A percentile compares a stretch with the other conserved stretches of the same genome.
Evolutionary conservation across 2,797 vertebrate species (phyloP).

Genomic region (Rallus crepitans): DNA sequence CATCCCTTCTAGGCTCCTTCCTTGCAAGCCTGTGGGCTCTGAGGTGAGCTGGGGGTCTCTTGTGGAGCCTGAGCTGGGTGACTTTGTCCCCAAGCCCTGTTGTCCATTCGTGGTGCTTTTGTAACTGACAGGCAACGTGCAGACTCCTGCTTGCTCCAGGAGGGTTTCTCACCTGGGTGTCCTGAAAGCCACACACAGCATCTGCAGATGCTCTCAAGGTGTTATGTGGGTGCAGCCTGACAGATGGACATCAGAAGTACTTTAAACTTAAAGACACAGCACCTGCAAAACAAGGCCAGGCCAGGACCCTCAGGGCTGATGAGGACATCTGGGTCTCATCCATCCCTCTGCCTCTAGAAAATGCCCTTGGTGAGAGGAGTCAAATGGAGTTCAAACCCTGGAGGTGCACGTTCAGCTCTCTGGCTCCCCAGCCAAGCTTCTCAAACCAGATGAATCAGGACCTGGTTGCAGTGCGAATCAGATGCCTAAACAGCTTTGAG

Average conservation of each 20-base stretch:
- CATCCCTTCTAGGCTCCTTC: neutral
- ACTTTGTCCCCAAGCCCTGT: neutral
- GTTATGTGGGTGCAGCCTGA: accelerated
- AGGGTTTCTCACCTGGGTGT: neutral
- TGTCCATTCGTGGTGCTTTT: neutral
- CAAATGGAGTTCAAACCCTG: neutral
- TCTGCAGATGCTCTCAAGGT: accelerated
- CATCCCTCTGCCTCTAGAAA: neutral
- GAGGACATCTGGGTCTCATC: neutral
- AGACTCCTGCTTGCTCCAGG: neutral
- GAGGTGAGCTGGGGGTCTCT: neutral
- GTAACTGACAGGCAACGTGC: neutral
- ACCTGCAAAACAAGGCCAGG: neutral
- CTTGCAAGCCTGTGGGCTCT: neutral
- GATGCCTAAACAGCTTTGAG: neutral
- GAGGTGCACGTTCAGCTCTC: neutral
- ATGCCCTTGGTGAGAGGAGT: neutral
- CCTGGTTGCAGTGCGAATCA: neutral
- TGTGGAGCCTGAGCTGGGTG: neutral
- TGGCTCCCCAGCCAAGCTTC: neutral
- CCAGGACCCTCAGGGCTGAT: neutral
- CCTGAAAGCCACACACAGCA: neutral
- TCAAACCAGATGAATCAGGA: neutral
- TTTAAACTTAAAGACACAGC: neutral
- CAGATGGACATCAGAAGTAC: neutral